Conservation (phyloP, 2,797 vertebrate species). For the Miichthys miiuy region DNA sequence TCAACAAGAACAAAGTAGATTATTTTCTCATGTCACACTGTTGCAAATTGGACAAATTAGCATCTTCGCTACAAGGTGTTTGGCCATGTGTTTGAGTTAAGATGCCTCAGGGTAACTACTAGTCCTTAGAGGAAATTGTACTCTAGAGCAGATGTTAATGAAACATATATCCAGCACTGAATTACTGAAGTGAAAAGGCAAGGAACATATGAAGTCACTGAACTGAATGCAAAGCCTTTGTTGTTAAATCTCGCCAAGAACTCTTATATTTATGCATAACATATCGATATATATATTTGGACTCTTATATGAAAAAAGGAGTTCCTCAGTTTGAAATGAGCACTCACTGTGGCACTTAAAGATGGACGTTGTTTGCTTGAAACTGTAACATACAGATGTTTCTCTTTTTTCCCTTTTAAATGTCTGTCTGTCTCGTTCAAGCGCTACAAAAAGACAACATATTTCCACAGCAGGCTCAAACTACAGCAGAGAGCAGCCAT, state of each 20-base stretch:
- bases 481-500: constrained; percentile 67
- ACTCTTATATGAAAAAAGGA: constrained; percentile 2
- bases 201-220: constrained; percentile 18
- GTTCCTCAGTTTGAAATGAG: constrained; percentile 31
- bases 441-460: constrained; percentile 48
- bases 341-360: constrained; percentile 24
- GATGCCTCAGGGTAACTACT: constrained; percentile 60
- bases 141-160: constrained; percentile 70
- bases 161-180: constrained; percentile 71
- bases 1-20: constrained; percentile 10
- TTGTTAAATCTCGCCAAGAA: constrained; percentile 19
- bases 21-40: constrained; percentile 6
- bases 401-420: constrained; percentile 12
- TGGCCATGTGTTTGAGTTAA: constrained; percentile 60
- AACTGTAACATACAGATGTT: constrained; percentile 32
- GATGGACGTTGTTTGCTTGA: constrained; percentile 21
- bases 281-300: not conserved
- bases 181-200: constrained; percentile 53
- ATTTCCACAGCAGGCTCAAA: constrained; percentile 65
- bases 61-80: constrained; percentile 47
- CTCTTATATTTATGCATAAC: constrained; percentile 19
- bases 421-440: constrained; percentile 48
- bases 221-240: constrained; percentile 26
- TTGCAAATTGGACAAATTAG: constrained; percentile 33
- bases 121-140: constrained; percentile 38